A percentile compares a stretch with the other conserved stretches of the same genome.
Conservation (phyloP, 2,113 vertebrate genomes). For the Myanophis thanlyinensis region DNA sequence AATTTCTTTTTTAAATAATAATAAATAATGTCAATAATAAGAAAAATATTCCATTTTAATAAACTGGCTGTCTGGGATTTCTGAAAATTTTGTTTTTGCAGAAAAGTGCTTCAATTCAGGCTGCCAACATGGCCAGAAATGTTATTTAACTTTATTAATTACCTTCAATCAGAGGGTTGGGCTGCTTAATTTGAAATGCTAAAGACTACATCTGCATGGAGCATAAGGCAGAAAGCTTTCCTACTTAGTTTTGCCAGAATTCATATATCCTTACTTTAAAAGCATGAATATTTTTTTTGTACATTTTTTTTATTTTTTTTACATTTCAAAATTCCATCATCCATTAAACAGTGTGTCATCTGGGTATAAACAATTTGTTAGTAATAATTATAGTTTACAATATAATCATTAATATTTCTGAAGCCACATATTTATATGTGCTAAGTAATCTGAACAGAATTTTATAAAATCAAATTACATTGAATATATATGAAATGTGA, state of each 20-base stretch:
- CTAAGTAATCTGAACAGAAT: not conserved
- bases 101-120: not conserved
- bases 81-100: slow-evolving; percentile 7
- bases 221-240: not conserved
- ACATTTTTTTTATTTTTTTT: too few relatives aligned
- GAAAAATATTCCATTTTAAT: not conserved
- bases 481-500: not conserved
- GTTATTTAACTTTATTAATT: not conserved
- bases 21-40: not conserved
- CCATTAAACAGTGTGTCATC: too few relatives aligned
- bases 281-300: not conserved
- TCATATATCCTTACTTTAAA: not conserved
- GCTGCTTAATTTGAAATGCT: not conserved
- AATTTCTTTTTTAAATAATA: not conserved
- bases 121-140: not conserved
- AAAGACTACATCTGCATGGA: not conserved
- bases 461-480: not conserved
- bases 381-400: too few relatives aligned
- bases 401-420: not conserved
- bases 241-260: not conserved
- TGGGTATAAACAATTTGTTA: too few relatives aligned
- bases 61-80: not conserved
- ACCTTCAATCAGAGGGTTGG: not conserved
- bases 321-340: too few relatives aligned
- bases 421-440: not conserved